A percentile compares a stretch with the other conserved stretches of the same genome.
These are phyloP conservation scores for Littorina saxatilis DNA, from an alignment of 1,140 invertebrate species.

Conservation along the genomic window DNA sequence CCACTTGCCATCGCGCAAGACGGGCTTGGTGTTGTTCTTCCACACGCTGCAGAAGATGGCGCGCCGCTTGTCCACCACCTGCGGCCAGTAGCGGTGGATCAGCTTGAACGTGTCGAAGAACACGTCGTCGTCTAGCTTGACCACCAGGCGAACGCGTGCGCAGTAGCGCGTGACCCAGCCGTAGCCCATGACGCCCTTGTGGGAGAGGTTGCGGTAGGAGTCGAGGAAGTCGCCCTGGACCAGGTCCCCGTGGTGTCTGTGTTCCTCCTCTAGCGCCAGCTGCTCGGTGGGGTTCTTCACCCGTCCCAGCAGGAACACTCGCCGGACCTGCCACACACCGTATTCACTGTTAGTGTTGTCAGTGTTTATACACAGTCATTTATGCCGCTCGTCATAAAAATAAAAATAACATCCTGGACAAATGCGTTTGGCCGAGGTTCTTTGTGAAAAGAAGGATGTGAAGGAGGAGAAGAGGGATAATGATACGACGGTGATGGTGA, in stretches of 20 bases:
- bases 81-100: slow-evolving; percentile 37
- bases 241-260: slow-evolving; percentile 53
- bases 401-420: too few species aligned
- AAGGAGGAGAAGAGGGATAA: too few species aligned
- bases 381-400: too few species aligned
- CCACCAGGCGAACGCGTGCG: slow-evolving; percentile 80
- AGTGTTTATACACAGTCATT: too few species aligned
- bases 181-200: slow-evolving; percentile 87
- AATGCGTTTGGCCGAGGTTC: too few species aligned
- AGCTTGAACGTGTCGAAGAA: slow-evolving; percentile 84
- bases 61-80: slow-evolving; percentile 13
- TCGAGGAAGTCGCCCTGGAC: slow-evolving; percentile 66
- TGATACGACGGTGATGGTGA: too few species aligned
- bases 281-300: slow-evolving; percentile 26
- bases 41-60: slow-evolving; percentile 51
- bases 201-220: slow-evolving; percentile 61
- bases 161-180: slow-evolving; percentile 86
- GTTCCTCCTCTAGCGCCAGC: slow-evolving; percentile 48
- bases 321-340: slow-evolving; percentile 33
- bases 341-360: too few species aligned
- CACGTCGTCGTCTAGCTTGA: slow-evolving; percentile 94
- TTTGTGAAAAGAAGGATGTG: too few species aligned
- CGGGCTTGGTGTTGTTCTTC: slow-evolving; percentile 41
- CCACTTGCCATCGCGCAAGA: slow-evolving; percentile 52
- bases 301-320: slow-evolving; percentile 59